Evolutionary conservation across 2,797 vertebrate species (phyloP).

Genomic region (Tokudaia muenninki): DNA sequence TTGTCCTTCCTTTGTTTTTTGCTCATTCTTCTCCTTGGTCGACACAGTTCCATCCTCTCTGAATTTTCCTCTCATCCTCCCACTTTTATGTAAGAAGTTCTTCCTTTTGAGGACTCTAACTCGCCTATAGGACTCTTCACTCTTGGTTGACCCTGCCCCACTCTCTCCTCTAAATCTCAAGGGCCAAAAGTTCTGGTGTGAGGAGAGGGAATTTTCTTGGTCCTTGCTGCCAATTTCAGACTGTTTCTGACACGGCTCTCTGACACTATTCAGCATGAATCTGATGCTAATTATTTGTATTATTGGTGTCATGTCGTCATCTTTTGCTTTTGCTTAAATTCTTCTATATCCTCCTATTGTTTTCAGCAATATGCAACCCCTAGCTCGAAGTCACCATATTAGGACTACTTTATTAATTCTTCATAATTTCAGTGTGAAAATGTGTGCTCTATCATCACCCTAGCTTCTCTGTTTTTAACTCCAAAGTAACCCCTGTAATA

Average conservation of each 20-base stretch:
- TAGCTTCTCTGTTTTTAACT: background rate
- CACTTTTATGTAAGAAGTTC: background rate
- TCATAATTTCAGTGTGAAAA: background rate
- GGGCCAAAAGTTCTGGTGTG: background rate
- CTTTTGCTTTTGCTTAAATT: background rate
- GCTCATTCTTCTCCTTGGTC: background rate
- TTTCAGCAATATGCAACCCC: background rate
- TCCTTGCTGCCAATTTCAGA: background rate
- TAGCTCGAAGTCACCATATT: background rate
- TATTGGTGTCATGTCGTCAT: background rate
- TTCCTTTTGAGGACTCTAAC: background rate
- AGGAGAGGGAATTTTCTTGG: background rate
- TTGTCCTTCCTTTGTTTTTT: background rate
- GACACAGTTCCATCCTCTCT: background rate
- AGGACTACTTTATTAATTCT: background rate
- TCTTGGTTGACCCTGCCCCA: background rate
- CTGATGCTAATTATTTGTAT: background rate
- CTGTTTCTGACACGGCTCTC: background rate
- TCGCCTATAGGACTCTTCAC: background rate
- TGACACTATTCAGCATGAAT: background rate
- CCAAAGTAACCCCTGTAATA: background rate
- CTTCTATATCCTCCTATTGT: background rate
- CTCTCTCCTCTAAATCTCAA: background rate
- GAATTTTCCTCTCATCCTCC: background rate
- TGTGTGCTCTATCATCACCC: background rate